Conservation (phyloP, 1,140 invertebrate species). For the Myzus persicae region DNA sequence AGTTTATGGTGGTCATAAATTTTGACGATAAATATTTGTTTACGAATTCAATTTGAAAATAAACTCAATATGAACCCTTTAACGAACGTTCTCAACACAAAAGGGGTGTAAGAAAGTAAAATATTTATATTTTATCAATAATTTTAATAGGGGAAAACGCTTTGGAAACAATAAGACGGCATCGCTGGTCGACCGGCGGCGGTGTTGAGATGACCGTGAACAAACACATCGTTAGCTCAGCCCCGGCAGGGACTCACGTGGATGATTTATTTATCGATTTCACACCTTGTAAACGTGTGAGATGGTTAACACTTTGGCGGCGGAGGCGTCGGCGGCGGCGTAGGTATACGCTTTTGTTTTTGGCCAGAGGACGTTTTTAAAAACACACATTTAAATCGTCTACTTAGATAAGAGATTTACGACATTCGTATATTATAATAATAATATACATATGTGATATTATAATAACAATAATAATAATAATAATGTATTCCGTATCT, state of each 20-base stretch:
- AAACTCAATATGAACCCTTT: background rate
- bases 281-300: conserved; percentile 26
- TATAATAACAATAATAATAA: conserved; percentile 27
- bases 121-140: conserved; percentile 22
- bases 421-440: background rate
- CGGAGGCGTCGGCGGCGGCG: background rate
- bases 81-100: background rate
- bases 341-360: conserved; percentile 6
- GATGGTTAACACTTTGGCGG: conserved; percentile 31
- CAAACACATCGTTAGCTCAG: background rate
- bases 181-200: background rate
- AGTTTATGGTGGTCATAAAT: background rate
- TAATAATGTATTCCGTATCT: background rate
- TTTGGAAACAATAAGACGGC: background rate
- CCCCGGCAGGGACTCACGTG: background rate
- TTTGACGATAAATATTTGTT: conserved; percentile 17
- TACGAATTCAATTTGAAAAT: conserved; percentile 17
- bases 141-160: background rate
- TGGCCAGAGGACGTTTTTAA: conserved; percentile 22
- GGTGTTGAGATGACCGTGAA: background rate
- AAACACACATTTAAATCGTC: conserved; percentile 38
- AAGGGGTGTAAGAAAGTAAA: background rate
- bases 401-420: conserved; percentile 38
- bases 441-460: background rate
- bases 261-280: conserved; percentile 31